Base-by-base conservation (phyloP, 2,888 invertebrate species). In the Tiliacea aurago region DNA sequence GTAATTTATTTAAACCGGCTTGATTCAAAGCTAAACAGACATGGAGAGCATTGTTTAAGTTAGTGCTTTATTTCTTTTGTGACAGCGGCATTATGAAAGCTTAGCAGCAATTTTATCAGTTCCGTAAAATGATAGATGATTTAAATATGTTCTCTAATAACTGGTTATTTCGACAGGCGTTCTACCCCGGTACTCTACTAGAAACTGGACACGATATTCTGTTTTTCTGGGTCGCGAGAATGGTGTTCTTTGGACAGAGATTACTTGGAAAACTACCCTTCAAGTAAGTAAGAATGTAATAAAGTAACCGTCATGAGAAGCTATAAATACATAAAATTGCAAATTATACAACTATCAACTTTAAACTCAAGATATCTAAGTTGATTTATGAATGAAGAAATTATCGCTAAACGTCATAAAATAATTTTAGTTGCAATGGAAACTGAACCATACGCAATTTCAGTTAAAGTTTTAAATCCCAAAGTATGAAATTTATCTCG, bases 161-260 rank as follows among this genome's bases (percentile, higher is more conserved):
- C n/a, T 23, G 20, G 7, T 56, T 28, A 47, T 49, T 33, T 72
- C 91, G 98, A 47, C 92, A 98, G 93, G 97, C 97, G 0, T 99
- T 99, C 95, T 99, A 99, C 96, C 99, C 99, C 0, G 98, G 99
- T 0, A 97, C 98, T 0, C 93, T 99, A 61, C 96, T 99, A 86
- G 99, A 99, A 95, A 99, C 99, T 0, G 99, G 99, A 0, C 99
- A 99, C 92, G 99, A 99, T 90, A 99, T 99, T 89, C 94, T 99
- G 63, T 99, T 99, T 97, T 99, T 99, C 96, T 99, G 99, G 99
- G 99, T 99, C 7, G 99, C 99, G 0, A 97, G 99, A 78, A 99
- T 99, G 99, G 99, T 99, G 1, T 99, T 99, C 97, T 97, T 99
- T 88, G 99, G 99, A 0, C 98, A 98, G 86, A 97, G 98, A 85